These are phyloP conservation scores for Conus ventricosus DNA, from an alignment of 1,140 invertebrate species.

Conservation along the genomic window DNA sequence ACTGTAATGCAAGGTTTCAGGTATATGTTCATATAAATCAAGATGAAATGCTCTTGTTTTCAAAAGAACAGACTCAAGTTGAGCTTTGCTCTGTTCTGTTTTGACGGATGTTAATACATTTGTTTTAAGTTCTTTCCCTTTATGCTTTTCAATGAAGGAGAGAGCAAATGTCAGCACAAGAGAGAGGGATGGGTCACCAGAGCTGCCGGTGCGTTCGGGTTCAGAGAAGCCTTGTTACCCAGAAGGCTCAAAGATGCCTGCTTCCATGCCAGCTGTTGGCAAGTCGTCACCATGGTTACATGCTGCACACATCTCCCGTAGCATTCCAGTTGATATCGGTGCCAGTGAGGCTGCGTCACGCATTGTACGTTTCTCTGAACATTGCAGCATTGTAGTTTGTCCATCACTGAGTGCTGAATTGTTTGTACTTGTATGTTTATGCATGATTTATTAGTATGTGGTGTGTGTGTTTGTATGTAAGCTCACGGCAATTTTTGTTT, in stretches of 20 bases:
- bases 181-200: background rate
- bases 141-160: background rate
- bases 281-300: background rate
- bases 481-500: background rate
- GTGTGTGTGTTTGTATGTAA: background rate
- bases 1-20: no score
- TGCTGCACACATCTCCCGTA: background rate
- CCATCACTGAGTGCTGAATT: background rate
- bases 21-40: no score
- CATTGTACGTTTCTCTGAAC: no score
- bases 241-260: background rate
- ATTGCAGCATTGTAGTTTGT: no score
- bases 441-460: background rate
- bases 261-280: background rate
- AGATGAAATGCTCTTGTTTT: no score
- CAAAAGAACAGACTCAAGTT: no score
- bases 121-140: no score
- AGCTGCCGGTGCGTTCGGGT: background rate
- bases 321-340: background rate
- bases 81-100: no score
- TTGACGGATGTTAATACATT: no score
- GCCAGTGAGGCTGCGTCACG: background rate
- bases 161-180: background rate
- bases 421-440: background rate
- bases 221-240: background rate